Evolutionary conservation across 2,888 invertebrate genomes (phyloP), one percentile per base, ranked within the genome.

Genomic region (Balanococcus diminutus): DNA sequence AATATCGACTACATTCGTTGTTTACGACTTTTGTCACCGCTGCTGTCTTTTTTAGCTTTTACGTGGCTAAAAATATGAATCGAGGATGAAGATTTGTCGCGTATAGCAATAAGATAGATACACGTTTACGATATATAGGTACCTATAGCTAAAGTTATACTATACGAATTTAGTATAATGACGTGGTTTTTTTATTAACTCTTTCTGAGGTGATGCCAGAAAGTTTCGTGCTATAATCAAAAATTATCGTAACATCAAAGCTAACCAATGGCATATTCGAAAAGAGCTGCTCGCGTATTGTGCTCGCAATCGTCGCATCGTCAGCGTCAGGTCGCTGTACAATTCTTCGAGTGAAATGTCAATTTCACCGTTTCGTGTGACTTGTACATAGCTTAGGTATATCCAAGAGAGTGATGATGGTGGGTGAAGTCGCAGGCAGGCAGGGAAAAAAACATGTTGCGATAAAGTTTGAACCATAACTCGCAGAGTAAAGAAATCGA

Each of bases 1-100:
- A 85, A 85, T 85, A 85, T 85, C 85, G 85, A 85, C 75, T 85
- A 85, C 85, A 79, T 85, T 85, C 51, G 85, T 85, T 46, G 85
- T 85, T 85, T 75, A 75, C 85, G 85, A 85, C 46, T 72, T 83
- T 83, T 61, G 25, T 28, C 67, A 67, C 67, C 28, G 72, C 3
- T 36, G 32, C n/a, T n/a, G 75, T 79, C 36, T 79, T 79, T 79
- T 79, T 79, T 36, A 8, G 75, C 19, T 36, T 79, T 79, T 28
- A 16, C 28, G 67, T 67, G 0, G 56, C 75, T 79, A 79, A 79
- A 79, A 79, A 79, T 79, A 79, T 79, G 19, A 79, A 75, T 75
- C 75, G 19, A 6, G 36, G 4, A 61, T 67, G 14, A 46, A 46
- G 46, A 46, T 46, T n/a, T n/a, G n/a, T n/a, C n/a, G n/a, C n/a